Conservation (phyloP, 2,113 vertebrate species). For the Himantopus leucocephalus region DNA sequence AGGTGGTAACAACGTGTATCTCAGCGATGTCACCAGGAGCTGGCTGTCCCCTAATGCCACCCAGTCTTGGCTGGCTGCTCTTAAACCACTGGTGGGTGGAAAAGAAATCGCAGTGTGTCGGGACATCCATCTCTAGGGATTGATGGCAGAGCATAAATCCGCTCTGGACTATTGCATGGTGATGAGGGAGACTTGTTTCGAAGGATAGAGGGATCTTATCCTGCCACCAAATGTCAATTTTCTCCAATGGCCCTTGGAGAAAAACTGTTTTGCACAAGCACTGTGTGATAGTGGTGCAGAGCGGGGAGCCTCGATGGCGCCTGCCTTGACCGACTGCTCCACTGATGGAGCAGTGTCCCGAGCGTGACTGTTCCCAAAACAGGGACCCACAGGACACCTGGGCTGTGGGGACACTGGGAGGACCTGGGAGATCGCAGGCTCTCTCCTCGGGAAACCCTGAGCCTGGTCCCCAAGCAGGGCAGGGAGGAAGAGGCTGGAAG, state of each 20-base stretch:
- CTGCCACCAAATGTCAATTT: neutral
- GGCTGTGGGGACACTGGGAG: rapidly evolving
- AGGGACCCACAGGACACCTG: neutral
- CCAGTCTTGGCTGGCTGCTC: neutral
- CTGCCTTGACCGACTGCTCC: rapidly evolving
- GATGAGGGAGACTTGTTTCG: neutral
- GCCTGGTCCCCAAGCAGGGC: neutral
- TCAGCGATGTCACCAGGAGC: neutral
- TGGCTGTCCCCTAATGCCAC: neutral
- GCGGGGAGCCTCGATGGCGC: rapidly evolving
- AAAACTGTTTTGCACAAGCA: neutral
- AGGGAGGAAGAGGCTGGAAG: neutral
- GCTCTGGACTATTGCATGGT: rapidly evolving
- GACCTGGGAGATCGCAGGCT: rapidly evolving
- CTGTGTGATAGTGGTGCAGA: rapidly evolving
- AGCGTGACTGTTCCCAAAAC: neutral
- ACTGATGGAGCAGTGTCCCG: rapidly evolving
- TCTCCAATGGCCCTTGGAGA: neutral
- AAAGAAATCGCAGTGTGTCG: rapidly evolving
- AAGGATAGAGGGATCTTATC: neutral
- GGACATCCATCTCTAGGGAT: neutral
- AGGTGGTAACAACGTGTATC: slow-evolving; percentile 38
- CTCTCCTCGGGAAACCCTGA: neutral
- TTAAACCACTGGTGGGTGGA: neutral
- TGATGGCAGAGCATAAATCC: neutral